Evolutionary conservation across 2,113 vertebrate species (phyloP).

Genomic region (Myocastor coypus): DNA sequence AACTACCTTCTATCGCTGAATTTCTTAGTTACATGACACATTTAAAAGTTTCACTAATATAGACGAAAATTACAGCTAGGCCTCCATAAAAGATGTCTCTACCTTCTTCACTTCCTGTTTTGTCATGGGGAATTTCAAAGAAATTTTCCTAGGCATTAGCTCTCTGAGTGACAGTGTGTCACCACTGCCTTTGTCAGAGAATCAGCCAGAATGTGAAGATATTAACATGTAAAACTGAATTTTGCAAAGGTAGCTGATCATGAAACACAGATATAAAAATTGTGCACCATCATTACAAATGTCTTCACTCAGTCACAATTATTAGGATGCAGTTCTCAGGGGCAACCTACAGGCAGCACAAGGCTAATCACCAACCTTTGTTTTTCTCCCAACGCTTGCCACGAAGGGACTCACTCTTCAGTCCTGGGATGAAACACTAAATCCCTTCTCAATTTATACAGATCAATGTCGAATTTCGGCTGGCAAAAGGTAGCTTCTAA

Average conservation of each 20-base stretch:
- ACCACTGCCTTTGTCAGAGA: background rate
- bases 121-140: background rate
- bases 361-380: background rate
- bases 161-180: constrained; percentile 9
- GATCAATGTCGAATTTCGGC: constrained; percentile 24
- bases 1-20: background rate
- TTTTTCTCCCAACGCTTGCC: constrained; percentile 19
- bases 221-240: constrained; percentile 7
- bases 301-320: background rate
- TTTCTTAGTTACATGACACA: constrained; percentile 10
- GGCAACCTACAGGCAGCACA: background rate
- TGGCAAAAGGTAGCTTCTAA: background rate
- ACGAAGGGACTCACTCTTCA: constrained; percentile 1
- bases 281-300: background rate
- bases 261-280: constrained; percentile 53
- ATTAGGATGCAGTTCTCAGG: constrained; percentile 5
- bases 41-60: background rate
- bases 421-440: background rate
- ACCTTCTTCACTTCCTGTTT: background rate
- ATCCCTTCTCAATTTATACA: constrained; percentile 8
- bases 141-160: background rate
- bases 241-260: background rate
- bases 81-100: background rate
- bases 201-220: background rate
- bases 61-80: background rate